Base-by-base conservation (phyloP, 2,113 vertebrate species). In the Austrofundulus limnaeus region DNA sequence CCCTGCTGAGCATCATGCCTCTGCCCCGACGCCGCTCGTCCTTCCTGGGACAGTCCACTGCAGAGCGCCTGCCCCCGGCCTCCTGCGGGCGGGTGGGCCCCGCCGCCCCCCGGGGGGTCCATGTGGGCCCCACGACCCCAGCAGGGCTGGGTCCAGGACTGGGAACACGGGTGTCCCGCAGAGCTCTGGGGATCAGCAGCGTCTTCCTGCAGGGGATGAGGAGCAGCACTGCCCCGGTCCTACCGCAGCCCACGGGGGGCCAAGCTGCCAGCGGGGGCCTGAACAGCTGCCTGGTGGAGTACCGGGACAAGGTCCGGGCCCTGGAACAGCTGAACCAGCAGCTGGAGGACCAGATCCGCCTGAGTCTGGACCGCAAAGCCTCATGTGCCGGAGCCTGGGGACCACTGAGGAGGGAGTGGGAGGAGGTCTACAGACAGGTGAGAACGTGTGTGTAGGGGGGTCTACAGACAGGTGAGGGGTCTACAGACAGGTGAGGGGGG, bases 141-240 rank as follows among this genome's bases (percentile, higher is more conserved):
- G 17, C 16, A 6, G 90, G 88, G 0, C 76, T 75, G 3, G 7
- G 88, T 23, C 91, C 93, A 60, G 86, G 90, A 34, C 82, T 95
- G 76, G 94, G 95, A 46, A 92, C 95, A 1, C 92, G 94, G 0
- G 93, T 98, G 73, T 96, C 95, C 64, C 94, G 95, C 60, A 88
- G 96, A 16, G 96, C 95, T 39, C 88, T 98, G 81, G 94, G 95
- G 61, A 95, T 98, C 85, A 98, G 95, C 91, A 97, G 94, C 13
- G 92, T 98, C 66, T 97, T 97, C 87, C 85, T 98, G 39, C 96
- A 96, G 78, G 94, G 95, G 0, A 87, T 96, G 50, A 88, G 94
- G 80, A 96, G 94, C 88, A 94, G 91, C 43, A 80, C 92, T 0
- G 71, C 84, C 0, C 84, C 93, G 0, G 89, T 92, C 0, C 61